phyloP scores from a whole-genome alignment of 2,888 invertebrate genomes.

The Lucinisca nassula region DNA sequence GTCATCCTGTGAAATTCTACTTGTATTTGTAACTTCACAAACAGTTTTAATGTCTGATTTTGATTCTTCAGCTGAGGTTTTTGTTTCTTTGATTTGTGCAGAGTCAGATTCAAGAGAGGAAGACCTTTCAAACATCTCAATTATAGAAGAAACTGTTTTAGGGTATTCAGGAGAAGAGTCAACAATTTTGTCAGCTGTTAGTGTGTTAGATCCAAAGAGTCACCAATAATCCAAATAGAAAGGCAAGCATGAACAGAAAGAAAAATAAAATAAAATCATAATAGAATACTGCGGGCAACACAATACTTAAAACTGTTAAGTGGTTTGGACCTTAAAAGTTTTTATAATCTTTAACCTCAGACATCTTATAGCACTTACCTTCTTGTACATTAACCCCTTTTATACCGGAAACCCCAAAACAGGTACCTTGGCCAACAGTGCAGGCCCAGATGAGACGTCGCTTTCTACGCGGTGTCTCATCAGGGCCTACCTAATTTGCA shows the following conservation, averaged over 20 bases:
- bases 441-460: too few relatives aligned
- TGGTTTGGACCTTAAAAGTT: too few relatives aligned
- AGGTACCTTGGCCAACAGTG: too few relatives aligned
- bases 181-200: slow-evolving; percentile 41
- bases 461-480: too few relatives aligned
- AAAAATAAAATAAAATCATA: background rate
- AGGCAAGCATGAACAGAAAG: slow-evolving; percentile 59
- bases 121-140: slow-evolving; percentile 76
- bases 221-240: slow-evolving; percentile 20
- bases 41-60: background rate
- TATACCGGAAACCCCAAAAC: too few relatives aligned
- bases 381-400: too few relatives aligned
- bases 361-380: too few relatives aligned
- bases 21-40: background rate
- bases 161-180: slow-evolving; percentile 68
- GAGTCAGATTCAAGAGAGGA: slow-evolving; percentile 57
- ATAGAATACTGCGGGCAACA: too few relatives aligned
- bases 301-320: too few relatives aligned
- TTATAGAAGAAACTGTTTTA: slow-evolving; percentile 75
- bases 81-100: slow-evolving; percentile 24
- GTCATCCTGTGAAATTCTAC: background rate
- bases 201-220: background rate
- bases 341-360: too few relatives aligned
- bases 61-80: slow-evolving; percentile 19
- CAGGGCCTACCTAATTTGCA: too few relatives aligned